A percentile compares a stretch with the other conserved stretches of the same genome.
Evolutionary conservation across 1,140 invertebrate genomes (phyloP).

Genomic region (Tenebrio molitor): DNA sequence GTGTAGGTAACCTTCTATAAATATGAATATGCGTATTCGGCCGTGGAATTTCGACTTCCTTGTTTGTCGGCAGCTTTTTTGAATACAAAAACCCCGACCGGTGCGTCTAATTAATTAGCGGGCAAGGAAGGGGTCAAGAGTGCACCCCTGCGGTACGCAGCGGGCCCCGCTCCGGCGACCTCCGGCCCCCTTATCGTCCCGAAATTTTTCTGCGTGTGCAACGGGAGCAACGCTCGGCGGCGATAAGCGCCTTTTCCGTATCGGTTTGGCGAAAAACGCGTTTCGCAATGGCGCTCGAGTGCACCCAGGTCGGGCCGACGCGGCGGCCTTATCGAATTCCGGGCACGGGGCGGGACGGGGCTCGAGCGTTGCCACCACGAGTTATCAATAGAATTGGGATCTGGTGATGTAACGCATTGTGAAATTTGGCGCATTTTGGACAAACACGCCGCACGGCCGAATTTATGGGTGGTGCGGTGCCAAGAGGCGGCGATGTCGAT

Average conservation of each 20-base stretch:
- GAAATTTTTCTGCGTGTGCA: constrained; percentile 2
- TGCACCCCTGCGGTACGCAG: not conserved
- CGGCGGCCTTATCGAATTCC: too few species aligned
- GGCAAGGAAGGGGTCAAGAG: constrained; percentile 10
- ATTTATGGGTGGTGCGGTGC: too few species aligned
- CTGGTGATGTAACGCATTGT: too few species aligned
- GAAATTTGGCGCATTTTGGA: too few species aligned
- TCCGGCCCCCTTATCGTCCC: not conserved
- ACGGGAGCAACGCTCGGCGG: constrained; percentile 3
- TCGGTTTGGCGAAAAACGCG: not conserved
- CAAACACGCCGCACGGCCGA: too few species aligned
- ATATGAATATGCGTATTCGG: constrained; percentile 1
- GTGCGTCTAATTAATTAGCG: too few species aligned
- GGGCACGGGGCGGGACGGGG: too few species aligned
- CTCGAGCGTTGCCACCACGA: too few species aligned
- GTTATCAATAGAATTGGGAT: too few species aligned
- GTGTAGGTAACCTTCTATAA: too few species aligned
- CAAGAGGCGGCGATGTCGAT: too few species aligned
- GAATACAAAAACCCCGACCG: constrained; percentile 1
- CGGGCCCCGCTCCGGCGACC: not conserved
- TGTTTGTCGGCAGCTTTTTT: not conserved
- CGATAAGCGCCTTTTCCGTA: constrained; percentile 1
- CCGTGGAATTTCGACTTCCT: constrained; percentile 12
- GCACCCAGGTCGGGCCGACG: too few species aligned
- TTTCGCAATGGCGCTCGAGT: not conserved